Base-by-base conservation (phyloP, 2,888 invertebrate species). In the Cactoblastis cactorum region DNA sequence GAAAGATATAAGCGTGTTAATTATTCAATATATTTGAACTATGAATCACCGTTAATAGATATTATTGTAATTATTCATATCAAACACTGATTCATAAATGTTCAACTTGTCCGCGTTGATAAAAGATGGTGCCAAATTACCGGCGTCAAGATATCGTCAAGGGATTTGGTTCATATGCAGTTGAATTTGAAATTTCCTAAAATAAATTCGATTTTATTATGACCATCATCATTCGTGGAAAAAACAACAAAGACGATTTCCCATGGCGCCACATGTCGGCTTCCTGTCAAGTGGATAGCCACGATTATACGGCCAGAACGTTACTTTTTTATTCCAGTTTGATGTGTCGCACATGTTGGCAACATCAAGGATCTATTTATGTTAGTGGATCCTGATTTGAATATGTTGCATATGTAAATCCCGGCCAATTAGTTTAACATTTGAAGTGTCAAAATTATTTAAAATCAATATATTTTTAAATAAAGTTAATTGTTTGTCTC, bases 261-360 rank as follows among this genome's bases (percentile, higher is more conserved):
- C 65, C 73, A 70, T 62, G 59, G 53, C 61, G 58, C 78, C 83
- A 83, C 71, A 75, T 83, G 82, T 70, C 58, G 69, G 60, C 52
- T 75, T 67, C 62, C 63, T 68, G 66, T 69, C 74, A 76, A 80
- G 77, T 75, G 74, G 65, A 67, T 72, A 62, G 57, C 59, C 56
- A 53, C 52, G 56, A 39, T 55, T 59, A n/a, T n/a, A n/a, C 59
- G 65, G 62, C 62, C 58, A 57, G 63, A 63, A 62, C 61, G 56
- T 59, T 52, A 53, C 48, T 37, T 53, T 57, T 71, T 73, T 71
- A 73, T 52, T 53, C 48, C 49, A 38, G 34, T 50, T 55, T 54
- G 53, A 56, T 57, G 17, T 39, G 56, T 61, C 57, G 58, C 74
- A 75, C 59, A 65, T 75, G 74, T 53, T 47, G 24, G 45, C 47